A percentile compares a stretch with the other conserved stretches of the same genome.
Conservation (phyloP, 2,797 vertebrate species). For the Siniperca undulata region DNA sequence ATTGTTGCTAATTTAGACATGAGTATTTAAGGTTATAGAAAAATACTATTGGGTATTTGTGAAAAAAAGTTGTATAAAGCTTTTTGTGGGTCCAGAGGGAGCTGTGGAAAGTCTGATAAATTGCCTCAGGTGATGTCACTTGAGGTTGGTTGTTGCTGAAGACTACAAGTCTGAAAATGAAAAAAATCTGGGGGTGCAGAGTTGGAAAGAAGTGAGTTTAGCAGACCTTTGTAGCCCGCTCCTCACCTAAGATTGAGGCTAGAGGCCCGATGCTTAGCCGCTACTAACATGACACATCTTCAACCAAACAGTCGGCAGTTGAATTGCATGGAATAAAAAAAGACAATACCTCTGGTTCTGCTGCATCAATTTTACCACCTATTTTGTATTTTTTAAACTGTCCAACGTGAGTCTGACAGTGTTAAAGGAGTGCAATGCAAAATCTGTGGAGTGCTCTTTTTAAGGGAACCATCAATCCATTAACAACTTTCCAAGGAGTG, state of each 20-base stretch:
- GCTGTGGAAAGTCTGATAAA: not conserved
- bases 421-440: not conserved
- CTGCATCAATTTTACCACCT: not conserved
- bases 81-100: not conserved
- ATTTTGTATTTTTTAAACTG: not conserved
- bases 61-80: no score
- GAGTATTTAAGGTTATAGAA: no score
- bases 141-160: not conserved
- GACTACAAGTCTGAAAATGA: not conserved
- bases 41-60: no score
- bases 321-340: not conserved
- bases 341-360: not conserved
- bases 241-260: not conserved
- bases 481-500: not conserved
- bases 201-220: not conserved
- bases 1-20: no score
- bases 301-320: not conserved
- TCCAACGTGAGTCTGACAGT: not conserved
- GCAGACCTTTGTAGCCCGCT: no score
- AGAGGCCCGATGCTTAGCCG: not conserved
- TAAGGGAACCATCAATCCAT: not conserved
- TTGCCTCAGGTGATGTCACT: not conserved
- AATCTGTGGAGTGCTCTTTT: constrained; percentile 6
- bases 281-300: no score
- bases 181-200: not conserved